These are phyloP conservation scores for Rallus crepitans DNA, from an alignment of 2,797 vertebrate species.

Conservation along the genomic window DNA sequence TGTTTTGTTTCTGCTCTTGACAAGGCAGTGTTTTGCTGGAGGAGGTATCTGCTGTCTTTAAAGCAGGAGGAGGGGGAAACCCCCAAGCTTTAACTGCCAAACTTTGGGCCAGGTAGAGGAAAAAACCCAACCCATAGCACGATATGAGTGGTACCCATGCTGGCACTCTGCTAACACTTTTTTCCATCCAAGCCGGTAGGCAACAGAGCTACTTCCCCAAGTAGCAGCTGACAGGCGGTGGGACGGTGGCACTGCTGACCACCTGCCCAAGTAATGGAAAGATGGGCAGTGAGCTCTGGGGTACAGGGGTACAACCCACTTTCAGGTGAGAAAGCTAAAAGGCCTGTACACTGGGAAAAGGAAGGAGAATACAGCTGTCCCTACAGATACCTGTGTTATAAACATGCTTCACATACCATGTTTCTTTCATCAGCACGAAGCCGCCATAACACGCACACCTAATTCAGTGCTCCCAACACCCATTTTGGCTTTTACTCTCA, in stretches of 20 bases:
- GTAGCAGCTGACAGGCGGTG: background rate
- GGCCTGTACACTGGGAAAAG: background rate
- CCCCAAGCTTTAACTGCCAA: background rate
- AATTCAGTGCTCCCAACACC: background rate
- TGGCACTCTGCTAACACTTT: background rate
- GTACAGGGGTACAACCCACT: background rate
- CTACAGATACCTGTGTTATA: background rate
- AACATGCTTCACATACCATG: background rate
- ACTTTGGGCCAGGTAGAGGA: background rate
- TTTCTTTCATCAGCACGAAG: background rate
- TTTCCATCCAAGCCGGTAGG: background rate
- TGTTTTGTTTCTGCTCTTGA: background rate
- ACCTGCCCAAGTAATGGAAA: background rate
- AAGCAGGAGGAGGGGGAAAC: background rate
- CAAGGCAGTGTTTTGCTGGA: background rate
- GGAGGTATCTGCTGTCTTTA: background rate
- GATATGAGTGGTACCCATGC: background rate
- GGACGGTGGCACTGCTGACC: background rate
- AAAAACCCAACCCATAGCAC: rapidly evolving
- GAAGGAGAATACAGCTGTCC: background rate
- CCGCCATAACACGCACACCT: background rate
- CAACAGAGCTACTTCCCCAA: background rate
- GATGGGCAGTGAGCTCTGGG: background rate
- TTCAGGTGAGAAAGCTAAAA: background rate
- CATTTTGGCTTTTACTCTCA: background rate